These are phyloP conservation scores for Daubentonia madagascariensis DNA, from an alignment of 2,113 vertebrate genomes.

Conservation along the genomic window DNA sequence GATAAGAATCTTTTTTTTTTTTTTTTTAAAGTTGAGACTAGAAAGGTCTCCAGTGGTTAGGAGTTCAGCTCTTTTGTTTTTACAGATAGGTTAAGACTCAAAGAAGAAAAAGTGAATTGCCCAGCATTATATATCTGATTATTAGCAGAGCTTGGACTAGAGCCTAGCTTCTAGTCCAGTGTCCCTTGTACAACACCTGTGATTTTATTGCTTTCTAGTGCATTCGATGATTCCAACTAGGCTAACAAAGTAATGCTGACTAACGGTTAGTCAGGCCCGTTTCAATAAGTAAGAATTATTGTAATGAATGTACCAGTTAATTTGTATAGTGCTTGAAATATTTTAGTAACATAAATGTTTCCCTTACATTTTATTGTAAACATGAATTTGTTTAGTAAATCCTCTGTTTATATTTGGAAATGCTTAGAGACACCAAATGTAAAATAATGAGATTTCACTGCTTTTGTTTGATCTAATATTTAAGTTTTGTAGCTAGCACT, in stretches of 20 bases:
- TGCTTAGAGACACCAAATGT: conserved; percentile 18
- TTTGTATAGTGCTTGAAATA: conserved; percentile 40
- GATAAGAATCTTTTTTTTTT: background rate
- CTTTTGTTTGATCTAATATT: conserved; percentile 24
- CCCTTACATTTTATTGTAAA: conserved; percentile 22
- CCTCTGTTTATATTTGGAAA: conserved; percentile 30
- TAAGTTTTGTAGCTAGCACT: background rate
- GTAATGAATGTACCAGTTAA: conserved; percentile 19
- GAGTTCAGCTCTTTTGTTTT: conserved; percentile 35
- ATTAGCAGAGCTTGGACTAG: background rate
- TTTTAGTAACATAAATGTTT: conserved; percentile 20
- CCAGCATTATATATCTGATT: background rate
- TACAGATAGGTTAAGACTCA: background rate
- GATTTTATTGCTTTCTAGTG: conserved; percentile 41
- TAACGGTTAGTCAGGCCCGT: conserved; percentile 13
- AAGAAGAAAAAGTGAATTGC: background rate
- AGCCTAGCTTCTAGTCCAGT: background rate
- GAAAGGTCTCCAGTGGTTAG: background rate
- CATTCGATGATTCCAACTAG: background rate
- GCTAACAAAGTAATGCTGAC: background rate
- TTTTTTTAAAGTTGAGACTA: background rate
- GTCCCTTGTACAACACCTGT: background rate
- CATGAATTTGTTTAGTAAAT: conserved; percentile 14
- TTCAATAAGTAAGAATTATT: conserved; percentile 45
- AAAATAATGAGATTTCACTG: conserved; percentile 2